Evolutionary conservation across 1,140 invertebrate genomes (phyloP), one percentile per base, ranked within the genome.

Genomic region (Acromyrmex charruanus): DNA sequence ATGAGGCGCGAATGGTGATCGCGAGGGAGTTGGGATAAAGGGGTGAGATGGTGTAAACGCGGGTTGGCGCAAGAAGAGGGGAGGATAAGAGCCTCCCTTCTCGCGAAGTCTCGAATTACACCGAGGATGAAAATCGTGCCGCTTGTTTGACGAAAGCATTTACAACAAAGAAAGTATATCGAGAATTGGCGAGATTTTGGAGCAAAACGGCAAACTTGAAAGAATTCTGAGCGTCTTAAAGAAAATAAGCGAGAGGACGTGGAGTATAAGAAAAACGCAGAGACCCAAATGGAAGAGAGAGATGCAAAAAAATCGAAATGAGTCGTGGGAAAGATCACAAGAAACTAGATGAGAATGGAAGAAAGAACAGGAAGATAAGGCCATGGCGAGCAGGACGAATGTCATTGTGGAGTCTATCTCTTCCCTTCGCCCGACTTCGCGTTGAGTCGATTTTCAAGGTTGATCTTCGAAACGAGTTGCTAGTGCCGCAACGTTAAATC

Each of bases 1-100:
- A 92, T 91, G 91, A 93, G 88, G 88, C 84, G 87, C 81, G 91
- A 89, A 90, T 68, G 72, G 79, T 84, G 82, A 75, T 90, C 79
- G 65, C 63, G 53, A 18, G 1, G 6, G 39, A 74, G 59, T 16
- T 14, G 18, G 21, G 3, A 6, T 31, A 61, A 35, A 21, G 12
- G 63, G 9, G 21, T 5, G 39, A 51, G 65, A 25, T 12, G 18
- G 16, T 28, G 21, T 3, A 21, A 39, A 31, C 21, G 39, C 1
- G 25, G 68, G 39, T 10, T 59, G 35, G 69, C 55, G 68, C 55
- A 84, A 84, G 80, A 61, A 61, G 69, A 21, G 39, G 59, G 66
- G 3, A 49, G 68, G 18, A 44, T 49, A 51, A 18, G 39, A 35
- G 3, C 51, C 21, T 28, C 35, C 55, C 14, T 2, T 18, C 25